These are phyloP conservation scores for Orycteropus afer DNA, from an alignment of 2,113 vertebrate species.

Conservation along the genomic window DNA sequence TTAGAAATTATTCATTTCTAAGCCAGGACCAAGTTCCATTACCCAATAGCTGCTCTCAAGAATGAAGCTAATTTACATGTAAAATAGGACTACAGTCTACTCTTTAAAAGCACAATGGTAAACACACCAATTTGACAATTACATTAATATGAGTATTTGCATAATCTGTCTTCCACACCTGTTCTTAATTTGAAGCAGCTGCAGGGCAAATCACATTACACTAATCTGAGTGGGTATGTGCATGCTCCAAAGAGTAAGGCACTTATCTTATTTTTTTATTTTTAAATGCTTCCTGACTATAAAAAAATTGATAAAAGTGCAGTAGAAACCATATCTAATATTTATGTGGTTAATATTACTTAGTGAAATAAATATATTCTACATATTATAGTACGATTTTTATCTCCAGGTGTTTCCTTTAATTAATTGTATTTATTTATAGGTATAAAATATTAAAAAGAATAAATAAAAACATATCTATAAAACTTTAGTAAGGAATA, in stretches of 20 bases:
- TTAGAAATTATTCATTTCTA: slow-evolving; percentile 79
- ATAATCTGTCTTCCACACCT: slow-evolving; percentile 89
- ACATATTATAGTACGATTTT: not conserved
- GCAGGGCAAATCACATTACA: slow-evolving; percentile 83
- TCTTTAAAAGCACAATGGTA: slow-evolving; percentile 88
- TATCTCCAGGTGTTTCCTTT: not conserved
- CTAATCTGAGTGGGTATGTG: slow-evolving; percentile 78
- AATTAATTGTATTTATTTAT: not conserved
- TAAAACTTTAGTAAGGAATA: not conserved
- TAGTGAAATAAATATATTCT: not conserved
- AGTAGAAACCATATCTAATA: slow-evolving; percentile 7
- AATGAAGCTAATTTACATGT: slow-evolving; percentile 89
- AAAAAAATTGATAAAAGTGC: slow-evolving; percentile 54
- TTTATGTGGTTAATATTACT: slow-evolving; percentile 57
- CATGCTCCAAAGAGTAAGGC: slow-evolving; percentile 64
- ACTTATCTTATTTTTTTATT: slow-evolving; percentile 47
- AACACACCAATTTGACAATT: slow-evolving; percentile 91
- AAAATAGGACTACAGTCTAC: slow-evolving; percentile 87
- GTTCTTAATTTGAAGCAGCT: slow-evolving; percentile 90
- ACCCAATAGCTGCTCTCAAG: slow-evolving; percentile 85
- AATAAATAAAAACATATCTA: not conserved
- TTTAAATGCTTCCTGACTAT: slow-evolving; percentile 28
- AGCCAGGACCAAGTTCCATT: slow-evolving; percentile 79
- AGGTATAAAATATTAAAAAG: not conserved
- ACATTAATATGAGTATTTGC: slow-evolving; percentile 89